Conservation (phyloP, 2,797 vertebrate species). For the Hoplostethus atlanticus region DNA sequence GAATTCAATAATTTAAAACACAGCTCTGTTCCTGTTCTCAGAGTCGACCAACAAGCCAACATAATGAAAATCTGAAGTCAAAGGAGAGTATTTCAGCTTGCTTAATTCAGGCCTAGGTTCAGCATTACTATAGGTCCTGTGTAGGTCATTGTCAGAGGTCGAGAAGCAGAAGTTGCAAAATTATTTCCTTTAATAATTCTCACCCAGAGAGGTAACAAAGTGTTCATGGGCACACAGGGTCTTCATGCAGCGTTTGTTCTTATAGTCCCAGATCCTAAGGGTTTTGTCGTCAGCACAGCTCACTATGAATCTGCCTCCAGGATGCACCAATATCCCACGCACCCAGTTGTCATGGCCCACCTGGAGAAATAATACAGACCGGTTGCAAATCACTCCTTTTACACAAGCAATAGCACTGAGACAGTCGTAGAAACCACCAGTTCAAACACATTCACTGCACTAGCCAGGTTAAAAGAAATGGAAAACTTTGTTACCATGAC, state of each 20-base stretch:
- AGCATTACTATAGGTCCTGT: neutral
- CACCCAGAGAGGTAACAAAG: slow-evolving; percentile 99
- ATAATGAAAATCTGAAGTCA: neutral
- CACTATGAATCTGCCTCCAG: slow-evolving; percentile 98
- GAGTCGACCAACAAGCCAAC: neutral
- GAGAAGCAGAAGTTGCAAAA: neutral
- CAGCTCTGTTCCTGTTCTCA: neutral
- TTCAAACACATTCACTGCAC: neutral
- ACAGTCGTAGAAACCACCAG: neutral
- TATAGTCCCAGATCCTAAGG: slow-evolving; percentile 99
- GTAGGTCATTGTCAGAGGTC: neutral
- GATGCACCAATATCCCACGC: slow-evolving; percentile 95
- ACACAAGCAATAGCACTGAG: neutral
- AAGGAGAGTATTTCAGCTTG: neutral
- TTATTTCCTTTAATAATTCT: slow-evolving; percentile 9
- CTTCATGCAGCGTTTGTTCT: slow-evolving; percentile 99
- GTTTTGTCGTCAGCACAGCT: slow-evolving; percentile 99
- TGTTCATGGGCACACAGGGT: slow-evolving; percentile 99
- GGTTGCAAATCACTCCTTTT: slow-evolving; percentile 14
- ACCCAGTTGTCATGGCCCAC: slow-evolving; percentile 99
- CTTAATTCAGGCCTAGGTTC: neutral
- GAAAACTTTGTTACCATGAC: neutral
- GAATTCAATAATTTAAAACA: neutral
- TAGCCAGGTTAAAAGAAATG: neutral
- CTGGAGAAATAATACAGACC: slow-evolving; percentile 59